These are phyloP conservation scores for Syngnathus floridae DNA, from an alignment of 2,113 vertebrate species.

Conservation along the genomic window DNA sequence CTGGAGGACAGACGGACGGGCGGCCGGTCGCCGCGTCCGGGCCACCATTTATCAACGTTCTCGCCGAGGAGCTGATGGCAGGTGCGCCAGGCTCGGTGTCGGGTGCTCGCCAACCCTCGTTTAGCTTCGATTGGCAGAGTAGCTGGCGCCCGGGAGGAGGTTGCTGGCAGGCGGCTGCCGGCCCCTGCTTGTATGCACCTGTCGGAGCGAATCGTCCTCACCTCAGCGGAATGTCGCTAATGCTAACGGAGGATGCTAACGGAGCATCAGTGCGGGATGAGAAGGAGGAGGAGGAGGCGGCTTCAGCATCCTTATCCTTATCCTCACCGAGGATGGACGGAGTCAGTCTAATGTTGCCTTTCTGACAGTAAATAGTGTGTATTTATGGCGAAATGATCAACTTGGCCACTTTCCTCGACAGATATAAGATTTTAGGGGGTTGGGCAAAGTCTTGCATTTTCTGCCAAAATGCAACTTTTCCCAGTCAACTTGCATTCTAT, in stretches of 20 bases:
- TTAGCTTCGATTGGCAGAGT: background rate
- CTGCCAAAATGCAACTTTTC: background rate
- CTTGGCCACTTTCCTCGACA: background rate
- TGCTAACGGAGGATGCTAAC: background rate
- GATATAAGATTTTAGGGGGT: background rate
- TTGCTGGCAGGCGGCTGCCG: background rate
- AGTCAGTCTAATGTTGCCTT: background rate
- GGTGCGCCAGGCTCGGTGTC: background rate
- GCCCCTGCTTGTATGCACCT: background rate
- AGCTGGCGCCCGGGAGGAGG: background rate
- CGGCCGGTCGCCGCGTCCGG: background rate
- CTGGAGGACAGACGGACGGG: background rate
- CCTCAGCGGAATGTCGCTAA: constrained; percentile 6
- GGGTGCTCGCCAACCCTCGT: background rate
- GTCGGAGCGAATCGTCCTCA: constrained; percentile 7
- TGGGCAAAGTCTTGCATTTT: background rate
- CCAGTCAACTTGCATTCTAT: background rate
- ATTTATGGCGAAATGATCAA: background rate
- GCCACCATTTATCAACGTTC: background rate
- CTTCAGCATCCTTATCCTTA: background rate
- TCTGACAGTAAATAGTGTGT: background rate
- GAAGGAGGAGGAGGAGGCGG: background rate
- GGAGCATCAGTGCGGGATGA: background rate
- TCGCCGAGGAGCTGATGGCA: background rate
- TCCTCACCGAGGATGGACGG: background rate